Percentiles rank a stretch among this genome's conserved stretches.
Evolutionary conservation across 2,888 invertebrate species (phyloP).

Genomic region (Schrankia costaestrigalis): DNA sequence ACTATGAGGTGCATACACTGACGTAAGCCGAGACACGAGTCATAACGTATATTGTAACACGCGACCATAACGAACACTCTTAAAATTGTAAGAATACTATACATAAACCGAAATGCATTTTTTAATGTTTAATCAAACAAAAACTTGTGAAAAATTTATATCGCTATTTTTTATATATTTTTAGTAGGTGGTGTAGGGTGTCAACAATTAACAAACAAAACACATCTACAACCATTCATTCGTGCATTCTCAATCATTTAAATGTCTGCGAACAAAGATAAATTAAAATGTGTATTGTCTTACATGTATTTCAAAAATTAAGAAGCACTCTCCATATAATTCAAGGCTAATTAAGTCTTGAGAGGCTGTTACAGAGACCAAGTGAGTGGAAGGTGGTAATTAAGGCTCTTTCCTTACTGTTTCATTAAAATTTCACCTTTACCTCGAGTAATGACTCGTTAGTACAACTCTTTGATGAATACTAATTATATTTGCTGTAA

Average conservation of each 20-base stretch:
- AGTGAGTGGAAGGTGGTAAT: constrained; percentile 64
- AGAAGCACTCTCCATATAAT: constrained; percentile 46
- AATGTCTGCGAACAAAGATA: too few relatives aligned
- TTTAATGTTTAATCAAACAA: too few relatives aligned
- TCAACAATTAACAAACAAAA: too few relatives aligned
- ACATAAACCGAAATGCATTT: too few relatives aligned
- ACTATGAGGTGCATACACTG: constrained; percentile 8
- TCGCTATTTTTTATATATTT: too few relatives aligned
- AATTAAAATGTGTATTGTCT: constrained; percentile 7
- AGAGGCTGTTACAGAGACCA: constrained; percentile 55
- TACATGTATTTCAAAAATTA: constrained; percentile 19
- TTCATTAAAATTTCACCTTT: constrained; percentile 68
- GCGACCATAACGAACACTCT: constrained; percentile 10
- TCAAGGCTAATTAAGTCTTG: constrained; percentile 64
- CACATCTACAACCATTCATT: too few relatives aligned
- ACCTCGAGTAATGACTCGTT: constrained; percentile 50
- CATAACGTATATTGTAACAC: constrained; percentile 8
- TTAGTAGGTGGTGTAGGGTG: too few relatives aligned
- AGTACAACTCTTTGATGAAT: constrained; percentile 60
- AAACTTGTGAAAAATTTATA: too few relatives aligned
- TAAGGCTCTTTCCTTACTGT: constrained; percentile 54
- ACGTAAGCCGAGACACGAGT: constrained; percentile 9
- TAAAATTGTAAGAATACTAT: too few relatives aligned
- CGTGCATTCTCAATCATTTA: too few relatives aligned
- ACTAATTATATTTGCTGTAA: constrained; percentile 52